phyloP scores from a whole-genome alignment of 2,113 vertebrate species.

The Cavia porcellus region DNA sequence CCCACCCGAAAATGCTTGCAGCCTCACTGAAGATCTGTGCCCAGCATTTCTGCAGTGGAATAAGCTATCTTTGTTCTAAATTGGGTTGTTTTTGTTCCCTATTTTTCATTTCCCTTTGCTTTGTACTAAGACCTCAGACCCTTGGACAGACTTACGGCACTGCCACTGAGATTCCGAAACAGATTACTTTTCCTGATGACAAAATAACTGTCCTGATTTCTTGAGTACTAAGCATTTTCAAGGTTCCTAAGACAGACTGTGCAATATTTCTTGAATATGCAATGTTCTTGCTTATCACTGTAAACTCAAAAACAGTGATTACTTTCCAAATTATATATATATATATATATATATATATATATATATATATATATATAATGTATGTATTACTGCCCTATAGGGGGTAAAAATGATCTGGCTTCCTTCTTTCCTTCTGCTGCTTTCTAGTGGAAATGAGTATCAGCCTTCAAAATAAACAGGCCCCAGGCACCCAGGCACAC shows the following conservation, averaged over 20 bases:
- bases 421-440: constrained; percentile 52
- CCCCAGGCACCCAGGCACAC: constrained; percentile 44
- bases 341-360: neutral
- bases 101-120: constrained; percentile 62
- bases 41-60: neutral
- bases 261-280: constrained; percentile 28
- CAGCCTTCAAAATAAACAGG: constrained; percentile 54
- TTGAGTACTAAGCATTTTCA: neutral
- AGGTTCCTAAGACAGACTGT: constrained; percentile 30
- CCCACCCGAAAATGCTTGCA: neutral
- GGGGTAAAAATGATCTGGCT: constrained; percentile 46
- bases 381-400: neutral
- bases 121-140: constrained; percentile 52
- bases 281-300: constrained; percentile 39
- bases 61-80: constrained; percentile 57
- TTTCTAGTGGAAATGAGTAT: constrained; percentile 67
- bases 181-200: constrained; percentile 65
- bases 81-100: constrained; percentile 36
- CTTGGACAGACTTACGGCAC: neutral
- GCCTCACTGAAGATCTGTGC: neutral
- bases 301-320: too few species aligned
- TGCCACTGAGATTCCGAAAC: constrained; percentile 48
- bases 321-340: constrained; percentile 15
- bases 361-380: neutral
- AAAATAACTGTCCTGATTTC: constrained; percentile 58